Conservation (phyloP, 2,797 vertebrate species). For the Todus mexicanus region DNA sequence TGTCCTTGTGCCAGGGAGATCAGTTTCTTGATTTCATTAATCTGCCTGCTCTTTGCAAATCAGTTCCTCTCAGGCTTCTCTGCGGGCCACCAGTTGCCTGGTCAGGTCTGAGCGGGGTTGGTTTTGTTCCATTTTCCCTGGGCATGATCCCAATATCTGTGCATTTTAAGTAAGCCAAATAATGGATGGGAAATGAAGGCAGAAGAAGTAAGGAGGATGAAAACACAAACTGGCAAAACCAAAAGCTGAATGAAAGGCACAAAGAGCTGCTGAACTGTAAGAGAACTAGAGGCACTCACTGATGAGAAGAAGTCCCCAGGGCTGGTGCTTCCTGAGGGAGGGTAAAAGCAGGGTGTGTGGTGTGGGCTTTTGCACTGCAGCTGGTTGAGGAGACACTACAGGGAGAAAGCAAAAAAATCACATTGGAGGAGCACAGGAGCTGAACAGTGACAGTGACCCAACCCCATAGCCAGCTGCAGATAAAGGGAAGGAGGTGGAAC, state of each 20-base stretch:
- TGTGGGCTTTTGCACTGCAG: too few species aligned
- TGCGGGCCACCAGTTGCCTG: neutral
- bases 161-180: neutral
- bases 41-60: neutral
- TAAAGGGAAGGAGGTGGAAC: neutral
- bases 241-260: neutral
- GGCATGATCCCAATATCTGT: accelerated
- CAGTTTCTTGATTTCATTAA: neutral
- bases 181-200: neutral
- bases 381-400: too few species aligned
- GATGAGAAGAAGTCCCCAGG: neutral
- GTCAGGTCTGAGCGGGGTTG: neutral
- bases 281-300: neutral
- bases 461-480: neutral
- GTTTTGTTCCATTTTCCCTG: neutral
- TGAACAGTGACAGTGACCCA: neutral
- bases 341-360: too few species aligned
- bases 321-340: neutral
- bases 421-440: too few species aligned
- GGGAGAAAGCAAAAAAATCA: too few species aligned
- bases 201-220: neutral
- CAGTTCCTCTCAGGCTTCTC: neutral
- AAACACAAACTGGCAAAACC: neutral
- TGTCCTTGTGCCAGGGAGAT: neutral
- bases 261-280: too few species aligned